These are phyloP conservation scores for Nematopogon swammerdamellus DNA, from an alignment of 2,888 invertebrate genomes.

Conservation along the genomic window DNA sequence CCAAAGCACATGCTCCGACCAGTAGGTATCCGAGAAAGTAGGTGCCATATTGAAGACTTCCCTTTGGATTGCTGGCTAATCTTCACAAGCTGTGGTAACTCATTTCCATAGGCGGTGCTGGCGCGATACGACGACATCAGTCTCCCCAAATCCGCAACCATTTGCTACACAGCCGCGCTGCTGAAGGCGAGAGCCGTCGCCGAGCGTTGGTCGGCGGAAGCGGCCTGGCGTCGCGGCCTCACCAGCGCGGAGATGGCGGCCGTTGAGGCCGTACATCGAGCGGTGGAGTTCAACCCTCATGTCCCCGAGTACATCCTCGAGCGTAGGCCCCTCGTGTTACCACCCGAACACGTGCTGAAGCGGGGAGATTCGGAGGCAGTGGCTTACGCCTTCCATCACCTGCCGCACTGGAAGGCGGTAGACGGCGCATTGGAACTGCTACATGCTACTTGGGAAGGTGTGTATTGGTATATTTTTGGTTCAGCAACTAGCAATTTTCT, in stretches of 20 bases:
- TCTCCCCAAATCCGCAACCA: constrained; percentile 90
- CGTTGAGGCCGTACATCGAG: constrained; percentile 78
- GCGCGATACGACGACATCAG: constrained; percentile 81
- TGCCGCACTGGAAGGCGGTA: constrained; percentile 94
- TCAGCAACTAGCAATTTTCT: too few species aligned
- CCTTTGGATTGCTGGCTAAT: too few species aligned
- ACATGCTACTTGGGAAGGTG: constrained; percentile 89
- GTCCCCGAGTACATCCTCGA: constrained; percentile 96
- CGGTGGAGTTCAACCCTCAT: constrained; percentile 97
- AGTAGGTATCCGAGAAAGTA: too few species aligned
- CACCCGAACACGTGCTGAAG: constrained; percentile 95
- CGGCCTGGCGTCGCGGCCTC: constrained; percentile 78
- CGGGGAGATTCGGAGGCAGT: constrained; percentile 96
- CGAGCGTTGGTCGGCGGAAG: constrained; percentile 84
- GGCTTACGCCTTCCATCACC: constrained; percentile 94
- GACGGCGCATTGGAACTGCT: constrained; percentile 92
- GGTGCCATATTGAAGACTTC: too few species aligned
- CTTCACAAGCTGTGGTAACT: constrained; percentile 8
- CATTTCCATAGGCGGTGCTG: constrained; percentile 27
- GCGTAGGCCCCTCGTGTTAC: constrained; percentile 90
- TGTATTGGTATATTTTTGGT: background rate
- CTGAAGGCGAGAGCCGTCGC: constrained; percentile 89
- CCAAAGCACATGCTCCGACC: too few species aligned
- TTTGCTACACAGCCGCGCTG: constrained; percentile 92
- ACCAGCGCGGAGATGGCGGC: constrained; percentile 89